Base-by-base conservation (phyloP, 2,797 vertebrate species). In the Parambassis ranga region DNA sequence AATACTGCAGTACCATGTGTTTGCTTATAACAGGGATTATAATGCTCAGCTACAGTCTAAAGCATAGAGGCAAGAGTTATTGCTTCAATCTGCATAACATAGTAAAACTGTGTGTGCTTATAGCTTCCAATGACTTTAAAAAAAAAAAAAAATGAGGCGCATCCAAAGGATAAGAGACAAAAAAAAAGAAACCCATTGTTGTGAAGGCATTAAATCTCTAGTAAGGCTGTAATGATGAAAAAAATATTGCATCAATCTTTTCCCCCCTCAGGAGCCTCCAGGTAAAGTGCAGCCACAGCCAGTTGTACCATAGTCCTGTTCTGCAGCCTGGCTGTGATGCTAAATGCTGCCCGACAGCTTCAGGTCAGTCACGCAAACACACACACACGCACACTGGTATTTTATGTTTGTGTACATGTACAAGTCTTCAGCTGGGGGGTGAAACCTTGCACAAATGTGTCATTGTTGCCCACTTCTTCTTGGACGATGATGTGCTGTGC, bases 241-340 rank as follows among this genome's bases (percentile, higher is more conserved):
- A n/a, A 92, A 91, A 93, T 94, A 96, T 95, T 96, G 95, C 96
- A 95, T 95, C 92, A 84, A 90, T 94, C 93, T 91, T 87, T 91
- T 86, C 7, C 5, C 24, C 3, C n/a, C 23, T 24, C 19, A 84
- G 83, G 87, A 87, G 86, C 90, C 77, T 90, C 75, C 78, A 60
- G 82, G 83, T 92, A 92, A 94, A 93, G 91, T 93, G 92, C 92
- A 83, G 84, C 87, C 84, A 82, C 85, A 89, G 90, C 89, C 86
- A 71, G 85, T 86, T 91, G 90, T 92, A 92, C 92, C 91, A 41
- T 87, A 48, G 80, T 81, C 75, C 81, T 36, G 19, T 65, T 63
- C 71, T 90, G 89, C 59, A 74, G 82, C 73, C 81, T 58, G 69
- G 78, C 69, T 27, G 66, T 63, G 61, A 65, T 10, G 62, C 67